Percentiles rank a stretch among this genome's conserved stretches.
These are phyloP conservation scores for Eilema caniola DNA, from an alignment of 2,888 invertebrate species.

Conservation along the genomic window DNA sequence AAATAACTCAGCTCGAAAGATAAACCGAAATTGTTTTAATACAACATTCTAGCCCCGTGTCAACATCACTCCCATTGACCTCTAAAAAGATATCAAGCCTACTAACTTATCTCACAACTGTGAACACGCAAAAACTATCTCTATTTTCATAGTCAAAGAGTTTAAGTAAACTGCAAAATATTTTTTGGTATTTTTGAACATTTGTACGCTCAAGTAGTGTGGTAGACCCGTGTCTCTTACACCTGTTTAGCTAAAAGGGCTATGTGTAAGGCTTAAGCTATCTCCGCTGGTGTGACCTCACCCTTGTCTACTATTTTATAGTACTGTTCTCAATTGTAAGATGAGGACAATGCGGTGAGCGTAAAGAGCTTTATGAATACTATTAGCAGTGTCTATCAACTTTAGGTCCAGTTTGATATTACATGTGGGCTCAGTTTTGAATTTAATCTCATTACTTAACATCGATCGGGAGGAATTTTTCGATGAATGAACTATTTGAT, in stretches of 20 bases:
- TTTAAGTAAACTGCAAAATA: neutral
- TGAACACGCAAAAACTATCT: slow-evolving; percentile 11
- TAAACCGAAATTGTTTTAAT: slow-evolving; percentile 31
- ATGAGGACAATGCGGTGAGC: neutral
- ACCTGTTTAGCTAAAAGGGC: slow-evolving; percentile 34
- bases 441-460: too few species aligned
- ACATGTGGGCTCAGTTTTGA: too few species aligned
- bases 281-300: slow-evolving; percentile 20
- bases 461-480: too few species aligned
- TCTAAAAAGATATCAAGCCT: slow-evolving; percentile 32
- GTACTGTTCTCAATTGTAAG: neutral
- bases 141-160: neutral
- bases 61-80: slow-evolving; percentile 36
- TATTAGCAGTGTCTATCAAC: too few species aligned
- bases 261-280: slow-evolving; percentile 20
- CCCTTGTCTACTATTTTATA: slow-evolving; percentile 8
- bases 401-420: too few species aligned
- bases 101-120: slow-evolving; percentile 16
- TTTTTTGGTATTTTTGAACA: slow-evolving; percentile 26
- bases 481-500: too few species aligned
- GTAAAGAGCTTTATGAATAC: neutral
- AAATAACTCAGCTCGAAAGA: slow-evolving; percentile 33
- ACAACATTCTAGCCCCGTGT: slow-evolving; percentile 37
- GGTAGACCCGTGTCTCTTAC: slow-evolving; percentile 33
- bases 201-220: slow-evolving; percentile 29